Percentiles rank a stretch among this genome's conserved stretches.
phyloP scores from a whole-genome alignment of 2,113 vertebrate genomes.

The Calypte anna region DNA sequence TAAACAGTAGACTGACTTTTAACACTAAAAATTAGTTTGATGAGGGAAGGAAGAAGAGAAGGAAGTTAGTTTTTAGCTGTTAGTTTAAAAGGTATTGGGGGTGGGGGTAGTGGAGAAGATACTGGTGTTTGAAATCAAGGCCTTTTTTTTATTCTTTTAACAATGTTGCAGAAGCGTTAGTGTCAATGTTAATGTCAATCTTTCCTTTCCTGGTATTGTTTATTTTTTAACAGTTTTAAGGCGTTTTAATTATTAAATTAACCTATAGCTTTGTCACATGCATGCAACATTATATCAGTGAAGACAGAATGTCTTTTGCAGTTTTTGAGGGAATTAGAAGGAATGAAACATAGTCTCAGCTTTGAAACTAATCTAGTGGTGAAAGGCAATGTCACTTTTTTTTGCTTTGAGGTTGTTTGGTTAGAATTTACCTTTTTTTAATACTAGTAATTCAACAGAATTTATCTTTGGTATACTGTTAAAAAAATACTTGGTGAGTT shows the following conservation, averaged over 20 bases:
- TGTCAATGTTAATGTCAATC: background rate
- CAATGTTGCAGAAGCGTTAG: background rate
- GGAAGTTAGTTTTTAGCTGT: too few species aligned
- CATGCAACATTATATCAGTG: background rate
- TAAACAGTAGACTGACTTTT: background rate
- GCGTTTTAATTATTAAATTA: background rate
- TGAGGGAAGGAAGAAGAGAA: background rate
- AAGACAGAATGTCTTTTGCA: background rate
- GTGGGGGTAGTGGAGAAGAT: background rate
- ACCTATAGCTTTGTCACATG: background rate
- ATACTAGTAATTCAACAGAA: background rate
- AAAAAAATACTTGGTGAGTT: background rate
- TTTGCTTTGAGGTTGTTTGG: background rate
- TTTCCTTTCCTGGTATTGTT: background rate
- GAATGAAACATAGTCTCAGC: background rate
- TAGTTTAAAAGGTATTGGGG: background rate
- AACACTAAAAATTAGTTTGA: background rate
- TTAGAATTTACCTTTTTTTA: background rate
- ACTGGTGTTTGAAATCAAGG: background rate
- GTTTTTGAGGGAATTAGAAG: background rate
- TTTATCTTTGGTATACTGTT: background rate
- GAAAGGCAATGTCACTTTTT: background rate
- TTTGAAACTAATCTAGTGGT: background rate
- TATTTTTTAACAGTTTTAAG: background rate
- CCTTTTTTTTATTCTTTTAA: background rate